A percentile compares a stretch with the other conserved stretches of the same genome.
phyloP scores from a whole-genome alignment of 2,888 invertebrate genomes.

The Drosophila helvetica region DNA sequence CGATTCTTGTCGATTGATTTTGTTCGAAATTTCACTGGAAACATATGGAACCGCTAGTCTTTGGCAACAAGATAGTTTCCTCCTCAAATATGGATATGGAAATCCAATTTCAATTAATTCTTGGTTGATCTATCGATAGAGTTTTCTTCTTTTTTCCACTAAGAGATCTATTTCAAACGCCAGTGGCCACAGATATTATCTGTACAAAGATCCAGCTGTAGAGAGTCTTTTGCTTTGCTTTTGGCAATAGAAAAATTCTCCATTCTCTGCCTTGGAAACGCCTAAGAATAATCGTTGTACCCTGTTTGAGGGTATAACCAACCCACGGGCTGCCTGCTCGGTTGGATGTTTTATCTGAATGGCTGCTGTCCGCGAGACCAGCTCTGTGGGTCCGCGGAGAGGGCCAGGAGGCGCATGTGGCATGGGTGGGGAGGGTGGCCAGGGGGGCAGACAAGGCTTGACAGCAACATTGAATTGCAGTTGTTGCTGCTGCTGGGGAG shows the following conservation, averaged over 20 bases:
- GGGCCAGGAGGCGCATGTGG: slow-evolving; percentile 15
- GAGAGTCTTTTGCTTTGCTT: too few species aligned
- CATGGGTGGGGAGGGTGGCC: background rate
- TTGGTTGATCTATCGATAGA: background rate
- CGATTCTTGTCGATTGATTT: too few species aligned
- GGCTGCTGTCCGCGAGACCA: slow-evolving; percentile 52
- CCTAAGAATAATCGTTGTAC: too few species aligned
- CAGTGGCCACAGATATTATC: too few species aligned
- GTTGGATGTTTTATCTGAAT: slow-evolving; percentile 71
- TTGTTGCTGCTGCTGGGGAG: slow-evolving; percentile 22
- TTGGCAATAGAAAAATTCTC: too few species aligned
- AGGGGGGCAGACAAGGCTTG: slow-evolving; percentile 43
- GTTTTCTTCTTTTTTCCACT: too few species aligned
- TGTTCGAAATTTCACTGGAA: too few species aligned
- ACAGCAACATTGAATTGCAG: slow-evolving; percentile 71
- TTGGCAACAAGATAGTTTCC: background rate
- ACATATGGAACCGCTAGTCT: too few species aligned
- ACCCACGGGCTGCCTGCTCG: slow-evolving; percentile 40
- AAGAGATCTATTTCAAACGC: too few species aligned
- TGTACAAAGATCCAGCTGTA: too few species aligned
- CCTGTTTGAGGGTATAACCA: background rate
- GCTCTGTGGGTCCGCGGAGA: slow-evolving; percentile 29
- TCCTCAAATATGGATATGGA: background rate
- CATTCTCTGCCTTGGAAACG: slow-evolving; percentile 26
- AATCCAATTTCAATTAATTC: background rate